These are phyloP conservation scores for Proteles cristata DNA, from an alignment of 2,113 vertebrate genomes.

Conservation along the genomic window DNA sequence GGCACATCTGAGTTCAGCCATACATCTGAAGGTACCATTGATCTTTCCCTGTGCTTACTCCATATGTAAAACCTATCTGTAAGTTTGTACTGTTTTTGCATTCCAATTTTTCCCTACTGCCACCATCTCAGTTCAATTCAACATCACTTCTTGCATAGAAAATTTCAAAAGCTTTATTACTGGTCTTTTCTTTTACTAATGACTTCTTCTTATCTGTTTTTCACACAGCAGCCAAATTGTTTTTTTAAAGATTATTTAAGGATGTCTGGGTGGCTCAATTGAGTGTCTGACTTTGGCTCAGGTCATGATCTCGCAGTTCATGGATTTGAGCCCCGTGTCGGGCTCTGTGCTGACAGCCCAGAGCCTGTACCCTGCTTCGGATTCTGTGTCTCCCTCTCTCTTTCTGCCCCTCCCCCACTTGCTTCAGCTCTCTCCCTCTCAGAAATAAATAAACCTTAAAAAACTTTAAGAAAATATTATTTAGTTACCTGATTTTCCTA, in stretches of 20 bases:
- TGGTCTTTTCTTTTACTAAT: neutral
- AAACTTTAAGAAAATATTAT: neutral
- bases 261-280: too few species aligned
- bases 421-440: too few species aligned
- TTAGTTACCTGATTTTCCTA: neutral
- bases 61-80: neutral
- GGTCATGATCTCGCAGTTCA: too few species aligned
- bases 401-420: too few species aligned
- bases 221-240: neutral
- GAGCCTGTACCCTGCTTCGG: too few species aligned
- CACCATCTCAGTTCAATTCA: neutral
- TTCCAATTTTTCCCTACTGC: neutral
- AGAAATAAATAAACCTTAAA: too few species aligned
- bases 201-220: neutral
- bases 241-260: neutral
- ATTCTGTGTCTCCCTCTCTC: too few species aligned
- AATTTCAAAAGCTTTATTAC: neutral
- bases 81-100: neutral
- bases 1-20: neutral
- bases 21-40: too few species aligned
- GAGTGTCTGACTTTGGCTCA: too few species aligned
- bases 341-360: too few species aligned
- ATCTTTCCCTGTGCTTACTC: accelerated
- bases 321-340: too few species aligned
- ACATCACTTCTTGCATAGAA: neutral